Evolutionary conservation across 1,140 invertebrate genomes (phyloP).

Genomic region (Atta colombica): DNA sequence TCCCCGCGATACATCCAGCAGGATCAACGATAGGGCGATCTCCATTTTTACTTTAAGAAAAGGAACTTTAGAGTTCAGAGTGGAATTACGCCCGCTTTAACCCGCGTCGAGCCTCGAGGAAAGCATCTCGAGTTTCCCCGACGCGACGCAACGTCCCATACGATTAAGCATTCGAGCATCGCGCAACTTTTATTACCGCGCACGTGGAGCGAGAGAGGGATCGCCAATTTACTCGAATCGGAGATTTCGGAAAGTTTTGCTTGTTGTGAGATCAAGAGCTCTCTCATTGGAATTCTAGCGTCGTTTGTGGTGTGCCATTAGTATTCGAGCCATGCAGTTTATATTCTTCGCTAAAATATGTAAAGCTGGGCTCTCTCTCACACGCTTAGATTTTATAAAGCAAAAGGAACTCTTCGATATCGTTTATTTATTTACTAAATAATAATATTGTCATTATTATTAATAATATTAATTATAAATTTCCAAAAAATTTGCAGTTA

Average conservation of each 20-base stretch:
- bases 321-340: slow-evolving; percentile 31
- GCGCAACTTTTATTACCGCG: slow-evolving; percentile 55
- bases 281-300: slow-evolving; percentile 39
- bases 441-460: neutral
- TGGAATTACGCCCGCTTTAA: slow-evolving; percentile 72
- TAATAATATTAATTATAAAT: no score
- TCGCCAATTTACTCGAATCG: slow-evolving; percentile 49
- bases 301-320: slow-evolving; percentile 10
- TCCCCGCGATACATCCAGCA: slow-evolving; percentile 26
- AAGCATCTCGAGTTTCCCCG: neutral
- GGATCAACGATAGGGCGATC: slow-evolving; percentile 57
- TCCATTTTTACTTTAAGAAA: slow-evolving; percentile 39
- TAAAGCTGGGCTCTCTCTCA: slow-evolving; percentile 4
- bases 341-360: slow-evolving; percentile 58
- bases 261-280: slow-evolving; percentile 39
- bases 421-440: neutral
- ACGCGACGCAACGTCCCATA: neutral
- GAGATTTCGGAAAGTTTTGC: slow-evolving; percentile 51
- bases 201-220: slow-evolving; percentile 65
- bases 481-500: neutral
- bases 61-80: slow-evolving; percentile 72
- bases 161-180: slow-evolving; percentile 60
- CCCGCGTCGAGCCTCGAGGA: neutral
- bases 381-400: neutral
- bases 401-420: neutral